phyloP scores from a whole-genome alignment of 1,140 invertebrate species.

The Ruditapes philippinarum region DNA sequence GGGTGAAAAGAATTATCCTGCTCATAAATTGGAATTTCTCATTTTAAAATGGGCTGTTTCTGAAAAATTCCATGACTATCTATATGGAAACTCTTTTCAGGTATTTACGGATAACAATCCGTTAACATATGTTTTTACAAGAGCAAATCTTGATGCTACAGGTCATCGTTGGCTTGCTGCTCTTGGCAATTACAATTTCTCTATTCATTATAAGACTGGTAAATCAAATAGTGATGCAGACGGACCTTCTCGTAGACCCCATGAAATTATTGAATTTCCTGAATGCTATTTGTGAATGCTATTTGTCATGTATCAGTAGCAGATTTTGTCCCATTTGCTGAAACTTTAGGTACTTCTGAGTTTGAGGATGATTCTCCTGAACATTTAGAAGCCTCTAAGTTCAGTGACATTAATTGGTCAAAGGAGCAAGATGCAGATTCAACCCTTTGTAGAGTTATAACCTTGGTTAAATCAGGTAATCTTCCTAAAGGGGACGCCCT shows the following conservation, averaged over 20 bases:
- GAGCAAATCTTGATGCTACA: slow-evolving; percentile 69
- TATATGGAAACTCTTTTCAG: slow-evolving; percentile 61
- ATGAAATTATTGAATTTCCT: background rate
- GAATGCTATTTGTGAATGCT: background rate
- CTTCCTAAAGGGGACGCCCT: too few relatives aligned
- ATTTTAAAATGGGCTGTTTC: slow-evolving; percentile 65
- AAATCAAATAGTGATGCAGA: slow-evolving; percentile 68
- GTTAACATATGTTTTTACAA: slow-evolving; percentile 68
- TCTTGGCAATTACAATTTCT: slow-evolving; percentile 63
- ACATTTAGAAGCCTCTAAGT: too few relatives aligned
- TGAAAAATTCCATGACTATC: slow-evolving; percentile 71
- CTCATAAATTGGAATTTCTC: slow-evolving; percentile 65
- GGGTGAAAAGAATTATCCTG: slow-evolving; percentile 25
- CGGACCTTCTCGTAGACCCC: slow-evolving; percentile 20
- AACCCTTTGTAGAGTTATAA: background rate
- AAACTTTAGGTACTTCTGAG: background rate
- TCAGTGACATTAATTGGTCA: slow-evolving; percentile 12
- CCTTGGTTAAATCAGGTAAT: too few relatives aligned
- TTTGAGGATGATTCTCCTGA: background rate
- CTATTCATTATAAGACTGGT: slow-evolving; percentile 60
- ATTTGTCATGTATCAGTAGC: background rate
- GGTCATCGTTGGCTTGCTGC: slow-evolving; percentile 60
- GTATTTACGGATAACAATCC: slow-evolving; percentile 75
- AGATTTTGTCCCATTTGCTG: background rate
- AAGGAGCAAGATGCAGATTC: background rate